Conservation (phyloP, 2,888 invertebrate genomes). For the Andrena dorsata region DNA sequence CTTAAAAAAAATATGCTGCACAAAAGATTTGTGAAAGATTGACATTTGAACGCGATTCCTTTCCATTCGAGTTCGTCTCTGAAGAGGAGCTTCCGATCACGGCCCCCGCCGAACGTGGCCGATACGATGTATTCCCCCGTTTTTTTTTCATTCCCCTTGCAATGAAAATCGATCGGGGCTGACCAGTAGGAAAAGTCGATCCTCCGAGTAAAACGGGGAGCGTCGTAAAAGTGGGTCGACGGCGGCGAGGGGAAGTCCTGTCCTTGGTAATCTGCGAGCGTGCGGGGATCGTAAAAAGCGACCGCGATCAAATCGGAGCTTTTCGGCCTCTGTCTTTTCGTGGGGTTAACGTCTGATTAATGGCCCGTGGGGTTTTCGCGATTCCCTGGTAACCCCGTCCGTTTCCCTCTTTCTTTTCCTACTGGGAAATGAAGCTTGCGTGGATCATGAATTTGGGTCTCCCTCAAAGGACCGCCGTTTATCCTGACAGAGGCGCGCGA, state of each 20-base stretch:
- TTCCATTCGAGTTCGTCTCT: background rate
- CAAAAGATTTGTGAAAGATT: too few relatives aligned
- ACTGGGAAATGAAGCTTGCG: background rate
- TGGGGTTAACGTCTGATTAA: constrained; percentile 58
- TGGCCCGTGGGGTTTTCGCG: constrained; percentile 40
- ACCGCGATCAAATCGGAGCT: constrained; percentile 49
- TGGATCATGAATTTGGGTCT: constrained; percentile 17
- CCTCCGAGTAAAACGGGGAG: constrained; percentile 25
- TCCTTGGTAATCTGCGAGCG: constrained; percentile 45
- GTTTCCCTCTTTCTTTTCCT: background rate
- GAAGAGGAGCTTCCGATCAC: background rate
- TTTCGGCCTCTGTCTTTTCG: constrained; percentile 52
- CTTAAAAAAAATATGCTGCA: too few relatives aligned
- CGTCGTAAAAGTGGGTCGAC: constrained; percentile 47
- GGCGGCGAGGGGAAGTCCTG: constrained; percentile 32
- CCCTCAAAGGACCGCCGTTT: constrained; percentile 16
- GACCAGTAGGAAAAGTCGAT: constrained; percentile 35
- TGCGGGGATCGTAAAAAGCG: constrained; percentile 45
- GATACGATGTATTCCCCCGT: background rate
- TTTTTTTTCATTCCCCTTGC: constrained; percentile 10
- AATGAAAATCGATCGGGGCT: constrained; percentile 44
- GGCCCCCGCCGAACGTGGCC: background rate
- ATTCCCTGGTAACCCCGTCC: constrained; percentile 23
- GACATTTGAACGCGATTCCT: too few relatives aligned
- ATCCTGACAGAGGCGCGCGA: constrained; percentile 4